A percentile compares a stretch with the other conserved stretches of the same genome.
phyloP scores from a whole-genome alignment of 37 sponge, comb jelly and placozoan genomes.

The Theonella swinhoei region DNA sequence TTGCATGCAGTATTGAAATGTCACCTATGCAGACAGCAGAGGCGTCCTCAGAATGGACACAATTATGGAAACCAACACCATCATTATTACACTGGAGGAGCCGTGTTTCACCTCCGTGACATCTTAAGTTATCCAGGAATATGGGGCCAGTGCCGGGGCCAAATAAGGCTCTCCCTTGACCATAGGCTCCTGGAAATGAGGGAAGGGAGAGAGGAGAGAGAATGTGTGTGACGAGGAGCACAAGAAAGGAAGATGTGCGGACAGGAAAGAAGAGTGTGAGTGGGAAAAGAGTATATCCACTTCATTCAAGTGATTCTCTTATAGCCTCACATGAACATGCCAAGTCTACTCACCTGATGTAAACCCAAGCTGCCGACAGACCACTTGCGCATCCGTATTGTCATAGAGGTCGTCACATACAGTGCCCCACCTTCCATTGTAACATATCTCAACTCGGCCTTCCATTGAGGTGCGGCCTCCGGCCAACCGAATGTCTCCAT shows the following conservation, averaged over 20 bases:
- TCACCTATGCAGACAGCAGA: neutral
- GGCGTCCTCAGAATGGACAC: constrained; percentile 3
- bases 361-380: constrained; percentile 46
- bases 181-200: neutral
- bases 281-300: too few species aligned
- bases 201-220: neutral
- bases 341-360: too few species aligned
- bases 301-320: too few species aligned
- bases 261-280: neutral
- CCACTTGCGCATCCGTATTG: constrained; percentile 37
- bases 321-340: too few species aligned
- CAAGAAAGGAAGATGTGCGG: neutral
- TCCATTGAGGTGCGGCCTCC: neutral
- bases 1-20: too few species aligned
- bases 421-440: constrained; percentile 46
- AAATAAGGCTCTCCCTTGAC: neutral
- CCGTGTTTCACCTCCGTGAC: neutral
- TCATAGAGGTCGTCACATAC: constrained; percentile 34
- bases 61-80: neutral
- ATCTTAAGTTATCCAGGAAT: constrained; percentile 11
- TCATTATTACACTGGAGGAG: neutral
- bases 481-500: constrained; percentile 36
- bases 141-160: constrained; percentile 18
- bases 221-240: neutral
- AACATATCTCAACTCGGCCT: constrained; percentile 64